Evolutionary conservation across 2,888 invertebrate species (phyloP), one percentile per base, ranked within the genome.

Genomic region (Lissonota sp.): DNA sequence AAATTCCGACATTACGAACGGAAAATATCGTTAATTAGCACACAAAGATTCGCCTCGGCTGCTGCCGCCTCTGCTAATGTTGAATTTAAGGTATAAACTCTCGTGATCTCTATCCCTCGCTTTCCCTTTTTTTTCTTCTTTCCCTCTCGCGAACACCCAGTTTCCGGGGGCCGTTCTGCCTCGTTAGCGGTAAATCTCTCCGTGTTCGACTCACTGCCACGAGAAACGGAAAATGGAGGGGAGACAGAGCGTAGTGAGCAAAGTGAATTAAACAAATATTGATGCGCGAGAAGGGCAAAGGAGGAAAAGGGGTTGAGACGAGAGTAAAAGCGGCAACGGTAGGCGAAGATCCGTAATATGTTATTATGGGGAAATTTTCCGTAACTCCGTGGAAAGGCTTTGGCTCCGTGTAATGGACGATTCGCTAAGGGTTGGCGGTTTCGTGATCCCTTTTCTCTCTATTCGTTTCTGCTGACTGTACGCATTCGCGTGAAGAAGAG

Each of bases 311-410:
- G 72, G 67, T 58, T 71, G 44, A 69, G 69, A 67, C 12, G 58
- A 67, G 16, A 39, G 26, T 26, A n/a, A n/a, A 46, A 46, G 44
- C 60, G 46, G 51, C 44, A 70, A 62, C 42, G 26, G 40, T 77
- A 55, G 60, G n/a, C n/a, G 51, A 51, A 58, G 12, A 75, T 71
- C 26, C 46, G 66, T 75, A 53, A 80, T 75, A 80, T 67, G 66
- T 75, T 84, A 87, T 89, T 86, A 88, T 85, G 86, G 85, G 82
- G 26, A 85, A 84, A 87, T 87, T 87, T 87, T 86, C 84, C 85
- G 88, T 86, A 87, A 86, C 82, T 73, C 26, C 82, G 72, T 37
- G n/a, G 46, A 26, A 26, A 58, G 26, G n/a, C 26, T 46, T 8
- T 26, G 40, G 10, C 44, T 49, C 49, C 12, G 5, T n/a, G 51